Evolutionary conservation across 1,140 invertebrate species (phyloP), one percentile per base, ranked within the genome.

Genomic region (Paracyclopina nana): DNA sequence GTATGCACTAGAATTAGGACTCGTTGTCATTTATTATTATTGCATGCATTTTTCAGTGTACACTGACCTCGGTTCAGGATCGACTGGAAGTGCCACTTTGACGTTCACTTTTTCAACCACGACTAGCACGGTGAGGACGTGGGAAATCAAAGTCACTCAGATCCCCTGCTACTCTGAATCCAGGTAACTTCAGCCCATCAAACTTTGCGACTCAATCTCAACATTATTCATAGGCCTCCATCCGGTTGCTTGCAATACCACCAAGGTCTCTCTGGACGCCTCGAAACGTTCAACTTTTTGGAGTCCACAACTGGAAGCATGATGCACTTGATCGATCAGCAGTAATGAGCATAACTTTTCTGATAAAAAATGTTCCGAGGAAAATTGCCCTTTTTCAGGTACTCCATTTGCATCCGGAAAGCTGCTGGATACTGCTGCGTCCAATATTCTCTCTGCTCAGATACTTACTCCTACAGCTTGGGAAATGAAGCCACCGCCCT

Each of bases 141-240:
- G 34, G 34, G 34, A 38, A 38, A 38, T 38, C 34, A 38, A 38
- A 38, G 34, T 38, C n/a, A 38, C 34, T 20, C 34, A 38, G 20
- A 38, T 38, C 20, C 34, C 34, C 5, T 38, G 34, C 34, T 16
- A 38, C 8, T 16, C 34, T 8, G n/a, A 38, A 8, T n/a, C n/a
- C 14, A n/a, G 20, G 34, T 38, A 8, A 38, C n/a, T 38, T 31
- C 9, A 31, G 14, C 9, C 14, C 14, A 31, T 31, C 14, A 9
- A 31, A 31, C 29, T 31, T 9, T 14, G 29, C 29, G 9, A 31
- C 29, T 31, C 29, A 9, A 31, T 31, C 29, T 31, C 29, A 9
- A 9, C 9, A 9, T 31, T 31, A 31, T 9, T n/a, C n/a, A n/a
- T n/a, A n/a, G n/a, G n/a, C n/a, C 2, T 38, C n/a, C n/a, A 38